These are phyloP conservation scores for Xestoiulus laeticollis DNA, from an alignment of 2,888 invertebrate genomes.

Conservation along the genomic window DNA sequence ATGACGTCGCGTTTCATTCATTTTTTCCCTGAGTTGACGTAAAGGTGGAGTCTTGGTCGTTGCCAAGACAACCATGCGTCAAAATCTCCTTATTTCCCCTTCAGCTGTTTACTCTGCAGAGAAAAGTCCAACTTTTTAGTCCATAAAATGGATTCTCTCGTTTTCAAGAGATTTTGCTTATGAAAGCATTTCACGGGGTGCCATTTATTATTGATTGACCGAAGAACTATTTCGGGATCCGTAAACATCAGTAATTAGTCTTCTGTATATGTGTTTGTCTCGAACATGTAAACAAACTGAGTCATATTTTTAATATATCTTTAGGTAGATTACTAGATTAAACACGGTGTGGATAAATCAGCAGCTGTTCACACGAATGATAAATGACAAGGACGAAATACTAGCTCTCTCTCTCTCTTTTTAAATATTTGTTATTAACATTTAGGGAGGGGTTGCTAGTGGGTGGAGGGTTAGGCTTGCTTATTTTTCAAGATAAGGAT, in stretches of 20 bases:
- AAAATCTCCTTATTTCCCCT: background rate
- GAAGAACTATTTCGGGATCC: background rate
- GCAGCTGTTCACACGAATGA: conserved; percentile 29
- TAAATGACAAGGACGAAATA: conserved; percentile 10
- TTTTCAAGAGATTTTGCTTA: background rate
- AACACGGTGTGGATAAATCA: conserved; percentile 27
- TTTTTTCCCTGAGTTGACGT: background rate
- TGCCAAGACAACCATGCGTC: background rate
- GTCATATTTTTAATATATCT: background rate
- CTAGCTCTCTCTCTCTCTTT: background rate
- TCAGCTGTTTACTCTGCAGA: background rate
- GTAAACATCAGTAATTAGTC: background rate
- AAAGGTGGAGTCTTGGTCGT: background rate
- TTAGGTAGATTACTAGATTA: background rate
- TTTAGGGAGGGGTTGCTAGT: conserved; percentile 2
- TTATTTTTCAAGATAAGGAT: background rate
- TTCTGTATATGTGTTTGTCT: background rate
- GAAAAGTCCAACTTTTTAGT: background rate
- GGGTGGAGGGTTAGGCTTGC: conserved; percentile 17
- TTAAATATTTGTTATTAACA: background rate
- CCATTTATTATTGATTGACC: background rate
- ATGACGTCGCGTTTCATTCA: conserved; percentile 2
- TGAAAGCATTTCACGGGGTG: background rate
- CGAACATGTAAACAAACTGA: background rate
- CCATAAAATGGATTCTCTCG: background rate